Percentiles rank a stretch among this genome's conserved stretches.
These are phyloP conservation scores for Molorchus minor DNA, from an alignment of 2,888 invertebrate genomes.

Conservation along the genomic window DNA sequence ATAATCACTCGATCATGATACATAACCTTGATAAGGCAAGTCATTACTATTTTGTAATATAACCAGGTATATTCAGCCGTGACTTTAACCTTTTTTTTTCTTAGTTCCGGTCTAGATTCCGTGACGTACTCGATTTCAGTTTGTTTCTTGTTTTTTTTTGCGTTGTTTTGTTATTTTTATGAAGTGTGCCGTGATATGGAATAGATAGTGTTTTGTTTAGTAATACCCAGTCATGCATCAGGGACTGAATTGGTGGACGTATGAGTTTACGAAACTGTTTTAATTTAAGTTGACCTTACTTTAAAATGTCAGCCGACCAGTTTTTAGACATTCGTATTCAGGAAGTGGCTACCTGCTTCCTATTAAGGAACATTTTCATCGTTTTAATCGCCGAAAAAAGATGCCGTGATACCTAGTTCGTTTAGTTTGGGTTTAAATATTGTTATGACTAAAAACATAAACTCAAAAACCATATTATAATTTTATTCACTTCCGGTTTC, in stretches of 20 bases:
- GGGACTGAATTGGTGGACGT: background rate
- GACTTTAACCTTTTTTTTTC: slow-evolving; percentile 4
- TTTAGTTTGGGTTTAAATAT: too few species aligned
- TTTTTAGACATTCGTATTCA: background rate
- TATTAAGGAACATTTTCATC: slow-evolving; percentile 1
- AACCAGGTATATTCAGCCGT: background rate
- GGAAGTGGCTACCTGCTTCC: background rate
- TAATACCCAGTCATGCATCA: too few species aligned
- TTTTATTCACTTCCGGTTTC: too few species aligned
- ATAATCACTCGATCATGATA: background rate
- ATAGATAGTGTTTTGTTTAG: too few species aligned
- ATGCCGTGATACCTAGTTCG: too few species aligned
- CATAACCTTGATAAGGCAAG: background rate
- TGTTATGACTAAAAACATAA: too few species aligned
- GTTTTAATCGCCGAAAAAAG: too few species aligned
- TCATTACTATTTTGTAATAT: background rate
- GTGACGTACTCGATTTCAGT: background rate
- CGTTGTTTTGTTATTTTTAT: background rate
- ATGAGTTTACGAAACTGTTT: background rate
- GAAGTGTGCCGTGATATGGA: too few species aligned
- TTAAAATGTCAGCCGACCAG: slow-evolving; percentile 1
- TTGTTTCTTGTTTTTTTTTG: background rate
- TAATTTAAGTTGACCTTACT: background rate
- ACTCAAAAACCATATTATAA: too few species aligned
- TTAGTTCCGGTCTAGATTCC: slow-evolving; percentile 7